A percentile compares a stretch with the other conserved stretches of the same genome.
phyloP scores from a whole-genome alignment of 2,888 invertebrate genomes.

The Drosophila recens region DNA sequence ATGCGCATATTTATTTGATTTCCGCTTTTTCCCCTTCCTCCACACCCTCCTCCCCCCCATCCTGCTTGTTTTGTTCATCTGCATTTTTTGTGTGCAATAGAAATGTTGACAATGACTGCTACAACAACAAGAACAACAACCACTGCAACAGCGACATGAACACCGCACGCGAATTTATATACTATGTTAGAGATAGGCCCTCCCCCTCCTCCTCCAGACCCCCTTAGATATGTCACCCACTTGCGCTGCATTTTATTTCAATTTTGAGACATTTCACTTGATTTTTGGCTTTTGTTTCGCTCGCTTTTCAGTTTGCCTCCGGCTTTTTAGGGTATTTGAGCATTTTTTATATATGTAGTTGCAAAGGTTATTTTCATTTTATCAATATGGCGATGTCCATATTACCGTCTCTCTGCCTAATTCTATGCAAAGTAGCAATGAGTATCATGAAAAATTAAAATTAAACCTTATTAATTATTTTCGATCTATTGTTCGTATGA shows the following conservation, averaged over 20 bases:
- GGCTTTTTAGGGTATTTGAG: not conserved
- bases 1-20: constrained; percentile 66
- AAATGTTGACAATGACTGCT: constrained; percentile 70
- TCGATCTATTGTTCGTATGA: too few relatives aligned
- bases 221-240: constrained; percentile 8
- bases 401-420: too few relatives aligned
- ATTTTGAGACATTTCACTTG: constrained; percentile 69
- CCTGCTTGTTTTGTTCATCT: constrained; percentile 14
- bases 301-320: not conserved
- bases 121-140: constrained; percentile 10
- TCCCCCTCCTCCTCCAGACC: not conserved
- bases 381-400: not conserved
- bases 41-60: not conserved
- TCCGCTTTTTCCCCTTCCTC: constrained; percentile 25
- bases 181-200: constrained; percentile 31
- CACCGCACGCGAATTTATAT: constrained; percentile 25
- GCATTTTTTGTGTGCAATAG: constrained; percentile 49
- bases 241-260: constrained; percentile 61
- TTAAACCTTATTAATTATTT: too few relatives aligned
- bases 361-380: not conserved
- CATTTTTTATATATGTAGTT: not conserved
- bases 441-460: too few relatives aligned
- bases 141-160: constrained; percentile 18
- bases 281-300: constrained; percentile 50
- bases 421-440: too few relatives aligned